A percentile compares a stretch with the other conserved stretches of the same genome.
Conservation (phyloP, 1,140 invertebrate species). For the Apis dorsata region DNA sequence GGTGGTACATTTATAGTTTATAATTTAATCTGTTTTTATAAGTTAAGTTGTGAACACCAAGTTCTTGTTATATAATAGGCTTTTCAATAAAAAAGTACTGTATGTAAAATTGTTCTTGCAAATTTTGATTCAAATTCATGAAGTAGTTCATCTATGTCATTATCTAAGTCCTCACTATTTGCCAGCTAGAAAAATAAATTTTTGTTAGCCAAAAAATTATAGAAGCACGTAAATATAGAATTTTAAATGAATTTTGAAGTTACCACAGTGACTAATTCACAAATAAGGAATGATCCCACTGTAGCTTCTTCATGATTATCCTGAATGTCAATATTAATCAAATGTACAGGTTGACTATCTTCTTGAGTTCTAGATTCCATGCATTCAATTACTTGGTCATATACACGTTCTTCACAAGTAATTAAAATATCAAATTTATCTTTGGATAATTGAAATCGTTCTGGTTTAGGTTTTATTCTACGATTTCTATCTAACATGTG, state of each 20-base stretch:
- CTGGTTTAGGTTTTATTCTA: conserved; percentile 95
- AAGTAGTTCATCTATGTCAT: conserved; percentile 98
- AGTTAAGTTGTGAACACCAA: conserved; percentile 51
- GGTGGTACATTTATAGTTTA: conserved; percentile 24
- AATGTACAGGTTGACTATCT: conserved; percentile 93
- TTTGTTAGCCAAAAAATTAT: background rate
- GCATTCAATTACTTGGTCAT: conserved; percentile 94
- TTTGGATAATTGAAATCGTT: conserved; percentile 94
- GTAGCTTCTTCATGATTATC: conserved; percentile 99
- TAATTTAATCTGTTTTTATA: conserved; percentile 53
- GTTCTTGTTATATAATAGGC: conserved; percentile 11
- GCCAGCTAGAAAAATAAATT: conserved; percentile 85
- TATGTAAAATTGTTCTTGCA: conserved; percentile 93
- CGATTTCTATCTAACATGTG: conserved; percentile 99
- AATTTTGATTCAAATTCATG: conserved; percentile 97
- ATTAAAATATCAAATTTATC: conserved; percentile 98
- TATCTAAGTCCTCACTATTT: conserved; percentile 96
- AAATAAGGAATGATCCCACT: conserved; percentile 99
- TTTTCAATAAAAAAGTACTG: conserved; percentile 94
- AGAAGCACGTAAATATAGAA: background rate
- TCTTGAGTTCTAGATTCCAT: conserved; percentile 86
- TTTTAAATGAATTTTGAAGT: conserved; percentile 61
- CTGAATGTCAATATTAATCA: conserved; percentile 99
- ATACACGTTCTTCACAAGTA: conserved; percentile 99
- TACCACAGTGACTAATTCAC: conserved; percentile 95